phyloP scores from a whole-genome alignment of 2,888 invertebrate genomes.

The Calliscelio sp. region DNA sequence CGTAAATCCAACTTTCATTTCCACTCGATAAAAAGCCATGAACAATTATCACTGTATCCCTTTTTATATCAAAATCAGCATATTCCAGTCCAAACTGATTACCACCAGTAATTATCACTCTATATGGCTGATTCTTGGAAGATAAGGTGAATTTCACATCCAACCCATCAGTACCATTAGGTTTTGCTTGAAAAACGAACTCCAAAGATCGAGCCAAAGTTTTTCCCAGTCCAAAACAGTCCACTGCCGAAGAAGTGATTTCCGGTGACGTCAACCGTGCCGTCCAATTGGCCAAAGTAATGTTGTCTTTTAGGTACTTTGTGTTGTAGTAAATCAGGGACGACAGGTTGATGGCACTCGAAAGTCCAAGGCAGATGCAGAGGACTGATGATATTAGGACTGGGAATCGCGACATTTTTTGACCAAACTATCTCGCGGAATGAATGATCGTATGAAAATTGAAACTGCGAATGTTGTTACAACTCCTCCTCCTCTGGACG shows the following conservation, averaged over 20 bases:
- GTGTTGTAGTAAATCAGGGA: slow-evolving; percentile 16
- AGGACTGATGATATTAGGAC: too few relatives aligned
- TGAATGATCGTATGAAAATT: slow-evolving; percentile 9
- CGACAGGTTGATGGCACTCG: slow-evolving; percentile 2
- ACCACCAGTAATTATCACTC: slow-evolving; percentile 86
- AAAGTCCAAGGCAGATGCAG: neutral
- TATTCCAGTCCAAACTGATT: slow-evolving; percentile 88
- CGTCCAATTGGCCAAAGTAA: neutral
- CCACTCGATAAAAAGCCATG: slow-evolving; percentile 89
- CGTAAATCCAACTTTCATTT: slow-evolving; percentile 88
- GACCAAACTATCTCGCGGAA: neutral
- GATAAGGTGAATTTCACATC: slow-evolving; percentile 87
- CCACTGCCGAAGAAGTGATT: slow-evolving; percentile 14
- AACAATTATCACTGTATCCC: slow-evolving; percentile 88
- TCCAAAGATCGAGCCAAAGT: slow-evolving; percentile 84
- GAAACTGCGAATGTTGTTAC: neutral
- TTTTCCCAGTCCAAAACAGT: slow-evolving; percentile 87
- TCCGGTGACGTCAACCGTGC: too few relatives aligned
- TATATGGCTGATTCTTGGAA: slow-evolving; percentile 85
- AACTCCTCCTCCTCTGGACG: neutral
- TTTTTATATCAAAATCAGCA: slow-evolving; percentile 87
- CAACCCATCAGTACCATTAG: slow-evolving; percentile 85
- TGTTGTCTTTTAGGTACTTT: neutral
- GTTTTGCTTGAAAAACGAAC: slow-evolving; percentile 86
- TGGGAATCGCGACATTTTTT: slow-evolving; percentile 19